Evolutionary conservation across 2,888 invertebrate species (phyloP).

Genomic region (Drosophila pullipes): DNA sequence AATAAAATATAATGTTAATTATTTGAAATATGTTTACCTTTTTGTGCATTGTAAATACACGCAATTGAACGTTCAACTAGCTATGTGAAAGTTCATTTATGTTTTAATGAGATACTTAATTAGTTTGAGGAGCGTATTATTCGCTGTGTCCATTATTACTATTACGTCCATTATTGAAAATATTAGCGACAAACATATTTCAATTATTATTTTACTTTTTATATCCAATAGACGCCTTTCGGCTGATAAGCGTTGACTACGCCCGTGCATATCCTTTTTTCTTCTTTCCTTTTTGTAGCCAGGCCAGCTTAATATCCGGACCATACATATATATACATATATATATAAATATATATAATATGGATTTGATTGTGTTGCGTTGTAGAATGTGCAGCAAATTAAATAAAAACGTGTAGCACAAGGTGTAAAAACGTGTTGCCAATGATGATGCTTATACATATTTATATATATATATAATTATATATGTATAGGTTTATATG

Average conservation of each 20-base stretch:
- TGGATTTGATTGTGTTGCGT: constrained; percentile 45
- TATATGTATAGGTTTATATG: background rate
- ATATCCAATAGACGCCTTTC: background rate
- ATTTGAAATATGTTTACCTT: constrained; percentile 9
- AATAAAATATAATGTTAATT: constrained; percentile 32
- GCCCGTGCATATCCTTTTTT: background rate
- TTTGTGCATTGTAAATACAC: constrained; percentile 11
- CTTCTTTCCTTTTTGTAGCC: background rate
- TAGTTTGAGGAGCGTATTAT: background rate
- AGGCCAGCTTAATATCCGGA: background rate
- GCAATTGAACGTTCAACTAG: constrained; percentile 23
- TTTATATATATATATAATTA: background rate
- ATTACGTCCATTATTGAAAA: background rate
- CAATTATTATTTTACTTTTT: background rate
- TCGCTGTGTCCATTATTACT: background rate
- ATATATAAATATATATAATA: constrained; percentile 16
- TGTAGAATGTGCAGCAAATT: constrained; percentile 53
- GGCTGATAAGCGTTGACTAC: background rate
- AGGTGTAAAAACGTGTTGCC: constrained; percentile 46
- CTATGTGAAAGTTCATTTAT: constrained; percentile 18
- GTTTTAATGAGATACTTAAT: background rate
- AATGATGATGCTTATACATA: background rate
- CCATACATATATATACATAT: background rate
- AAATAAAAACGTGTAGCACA: constrained; percentile 51
- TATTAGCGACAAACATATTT: background rate